Evolutionary conservation across 2,888 invertebrate genomes (phyloP).

Genomic region (Merodon equestris): DNA sequence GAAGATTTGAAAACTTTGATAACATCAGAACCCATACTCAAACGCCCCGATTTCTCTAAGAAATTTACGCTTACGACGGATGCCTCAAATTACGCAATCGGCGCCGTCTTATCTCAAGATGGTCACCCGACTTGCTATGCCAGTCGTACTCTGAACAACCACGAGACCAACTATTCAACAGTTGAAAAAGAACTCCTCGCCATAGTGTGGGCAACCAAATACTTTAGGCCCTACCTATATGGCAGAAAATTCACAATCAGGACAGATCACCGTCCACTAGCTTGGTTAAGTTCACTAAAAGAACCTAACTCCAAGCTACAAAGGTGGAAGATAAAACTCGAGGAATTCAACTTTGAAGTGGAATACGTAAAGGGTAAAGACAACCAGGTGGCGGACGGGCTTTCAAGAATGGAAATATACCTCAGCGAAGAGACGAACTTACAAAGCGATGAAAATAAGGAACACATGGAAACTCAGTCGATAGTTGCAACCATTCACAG

Average conservation of each 20-base stretch:
- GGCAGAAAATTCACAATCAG: constrained; percentile 33
- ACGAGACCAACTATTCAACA: constrained; percentile 29
- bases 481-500: not conserved
- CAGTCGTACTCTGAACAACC: constrained; percentile 32
- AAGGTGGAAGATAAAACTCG: constrained; percentile 15
- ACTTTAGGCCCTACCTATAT: constrained; percentile 37
- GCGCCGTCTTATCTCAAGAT: constrained; percentile 19
- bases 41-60: not conserved
- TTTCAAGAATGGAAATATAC: no score
- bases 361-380: not conserved
- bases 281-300: constrained; percentile 35
- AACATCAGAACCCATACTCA: not conserved
- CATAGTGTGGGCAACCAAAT: constrained; percentile 26
- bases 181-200: constrained; percentile 42
- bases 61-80: constrained; percentile 5
- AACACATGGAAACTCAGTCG: not conserved
- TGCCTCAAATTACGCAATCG: constrained; percentile 13
- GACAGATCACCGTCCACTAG: constrained; percentile 41
- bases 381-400: not conserved
- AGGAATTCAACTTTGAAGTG: not conserved
- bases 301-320: constrained; percentile 31
- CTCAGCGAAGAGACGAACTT: not conserved
- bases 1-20: not conserved
- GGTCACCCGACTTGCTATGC: constrained; percentile 23
- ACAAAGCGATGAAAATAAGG: not conserved